Conservation (phyloP, 2,113 vertebrate species). For the Myodes glareolus region DNA sequence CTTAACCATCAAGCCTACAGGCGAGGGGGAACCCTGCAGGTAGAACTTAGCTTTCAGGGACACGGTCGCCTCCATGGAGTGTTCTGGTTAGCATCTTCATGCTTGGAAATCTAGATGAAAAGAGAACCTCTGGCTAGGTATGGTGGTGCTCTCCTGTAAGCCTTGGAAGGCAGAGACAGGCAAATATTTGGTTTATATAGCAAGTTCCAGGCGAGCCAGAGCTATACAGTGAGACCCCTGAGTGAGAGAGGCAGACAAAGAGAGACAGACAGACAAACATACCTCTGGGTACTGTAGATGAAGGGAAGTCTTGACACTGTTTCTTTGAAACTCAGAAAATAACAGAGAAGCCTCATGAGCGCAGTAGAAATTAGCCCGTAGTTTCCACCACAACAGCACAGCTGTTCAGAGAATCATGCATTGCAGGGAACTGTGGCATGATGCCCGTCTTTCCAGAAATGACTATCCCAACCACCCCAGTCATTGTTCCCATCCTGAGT, state of each 20-base stretch:
- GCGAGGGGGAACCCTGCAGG: neutral
- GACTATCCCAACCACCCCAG: neutral
- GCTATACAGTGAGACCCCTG: neutral
- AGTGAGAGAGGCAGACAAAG: neutral
- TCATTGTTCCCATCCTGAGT: conserved; percentile 31
- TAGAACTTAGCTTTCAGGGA: conserved; percentile 42
- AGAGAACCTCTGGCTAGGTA: neutral
- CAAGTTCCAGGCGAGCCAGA: neutral
- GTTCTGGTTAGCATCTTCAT: conserved; percentile 15
- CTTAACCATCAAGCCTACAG: neutral
- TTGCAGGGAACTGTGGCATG: conserved; percentile 8
- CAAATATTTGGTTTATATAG: neutral
- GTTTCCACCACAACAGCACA: conserved; percentile 35
- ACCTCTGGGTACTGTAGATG: neutral
- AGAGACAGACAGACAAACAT: neutral
- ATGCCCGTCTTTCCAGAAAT: neutral
- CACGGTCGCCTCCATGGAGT: neutral
- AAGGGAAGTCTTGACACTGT: conserved; percentile 30
- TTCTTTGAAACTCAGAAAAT: conserved; percentile 40
- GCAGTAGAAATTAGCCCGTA: conserved; percentile 47
- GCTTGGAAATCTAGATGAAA: neutral
- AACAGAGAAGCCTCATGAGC: conserved; percentile 17
- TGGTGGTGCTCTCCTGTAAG: neutral
- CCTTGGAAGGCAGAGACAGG: neutral
- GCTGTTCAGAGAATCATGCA: conserved; percentile 58